Conservation (phyloP, 2,797 vertebrate species). For the Dendrocincla fuliginosa region DNA sequence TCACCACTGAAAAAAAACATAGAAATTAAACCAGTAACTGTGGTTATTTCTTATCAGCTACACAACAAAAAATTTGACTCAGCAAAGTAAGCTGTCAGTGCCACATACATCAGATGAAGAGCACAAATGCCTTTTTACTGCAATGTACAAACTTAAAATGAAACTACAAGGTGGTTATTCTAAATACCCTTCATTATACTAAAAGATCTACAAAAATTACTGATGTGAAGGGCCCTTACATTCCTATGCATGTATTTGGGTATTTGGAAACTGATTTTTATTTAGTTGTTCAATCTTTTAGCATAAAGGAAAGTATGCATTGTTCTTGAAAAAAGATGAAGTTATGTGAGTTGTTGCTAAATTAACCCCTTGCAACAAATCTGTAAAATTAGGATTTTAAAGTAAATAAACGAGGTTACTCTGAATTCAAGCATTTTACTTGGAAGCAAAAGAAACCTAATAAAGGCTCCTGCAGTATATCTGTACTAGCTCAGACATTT, state of each 20-base stretch:
- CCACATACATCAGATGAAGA: not conserved
- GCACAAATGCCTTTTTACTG: not conserved
- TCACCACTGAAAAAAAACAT: not conserved
- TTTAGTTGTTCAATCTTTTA: not conserved
- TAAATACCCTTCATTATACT: not conserved
- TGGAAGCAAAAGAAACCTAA: not conserved
- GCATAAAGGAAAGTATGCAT: not conserved
- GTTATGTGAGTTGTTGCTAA: not conserved
- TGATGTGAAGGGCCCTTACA: not conserved
- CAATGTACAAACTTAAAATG: not conserved
- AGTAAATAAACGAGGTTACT: not conserved
- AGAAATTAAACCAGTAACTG: not conserved
- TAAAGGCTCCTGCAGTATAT: not conserved
- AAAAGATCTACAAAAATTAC: not conserved
- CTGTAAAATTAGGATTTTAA: not conserved
- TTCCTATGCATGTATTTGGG: not conserved
- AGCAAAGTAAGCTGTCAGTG: slow-evolving; percentile 18
- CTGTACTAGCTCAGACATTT: not conserved
- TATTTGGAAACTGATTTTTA: not conserved
- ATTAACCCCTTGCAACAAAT: not conserved
- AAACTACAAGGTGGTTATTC: not conserved
- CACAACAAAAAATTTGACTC: slow-evolving; percentile 15
- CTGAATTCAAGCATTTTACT: not conserved
- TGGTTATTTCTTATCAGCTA: slow-evolving; percentile 23
- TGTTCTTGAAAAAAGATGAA: not conserved